A percentile compares a stretch with the other conserved stretches of the same genome.
Evolutionary conservation across 1,140 invertebrate species (phyloP).

Genomic region (Bombus haemorrhoidalis): DNA sequence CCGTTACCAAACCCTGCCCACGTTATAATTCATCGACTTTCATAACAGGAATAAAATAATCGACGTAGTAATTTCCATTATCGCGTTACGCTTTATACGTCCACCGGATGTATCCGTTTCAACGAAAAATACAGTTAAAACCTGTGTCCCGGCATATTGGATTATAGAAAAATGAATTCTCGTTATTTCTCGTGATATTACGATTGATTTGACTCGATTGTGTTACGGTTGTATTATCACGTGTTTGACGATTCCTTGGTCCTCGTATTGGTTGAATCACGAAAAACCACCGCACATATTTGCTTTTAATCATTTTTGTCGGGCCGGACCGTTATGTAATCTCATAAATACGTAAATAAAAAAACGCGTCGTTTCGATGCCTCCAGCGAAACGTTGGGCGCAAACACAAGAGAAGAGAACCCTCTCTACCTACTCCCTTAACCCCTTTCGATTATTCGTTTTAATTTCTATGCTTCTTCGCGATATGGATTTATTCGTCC

Average conservation of each 20-base stretch:
- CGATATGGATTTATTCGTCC: not conserved
- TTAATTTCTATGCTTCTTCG: constrained; percentile 8
- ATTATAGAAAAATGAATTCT: not conserved
- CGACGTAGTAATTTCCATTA: not conserved
- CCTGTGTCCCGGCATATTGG: too few relatives aligned
- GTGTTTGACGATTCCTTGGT: constrained; percentile 38
- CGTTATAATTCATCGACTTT: constrained; percentile 3
- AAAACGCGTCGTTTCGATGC: constrained; percentile 70
- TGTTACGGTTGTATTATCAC: constrained; percentile 13
- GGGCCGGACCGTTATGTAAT: constrained; percentile 70
- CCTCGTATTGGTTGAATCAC: constrained; percentile 9
- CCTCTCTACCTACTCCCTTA: not conserved
- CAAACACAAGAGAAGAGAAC: not conserved
- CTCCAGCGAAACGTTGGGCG: constrained; percentile 55
- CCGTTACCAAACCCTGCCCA: not conserved
- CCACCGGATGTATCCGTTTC: not conserved
- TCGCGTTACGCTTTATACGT: not conserved
- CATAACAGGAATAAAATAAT: not conserved
- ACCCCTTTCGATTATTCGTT: constrained; percentile 41
- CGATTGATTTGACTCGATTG: constrained; percentile 33
- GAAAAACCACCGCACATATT: constrained; percentile 68
- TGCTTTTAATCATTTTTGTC: constrained; percentile 81
- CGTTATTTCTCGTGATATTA: not conserved
- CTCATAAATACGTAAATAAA: constrained; percentile 81
- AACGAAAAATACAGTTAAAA: constrained; percentile 6